Evolutionary conservation across 2,113 vertebrate species (phyloP), one percentile per base, ranked within the genome.

Genomic region (Tor tambroides): DNA sequence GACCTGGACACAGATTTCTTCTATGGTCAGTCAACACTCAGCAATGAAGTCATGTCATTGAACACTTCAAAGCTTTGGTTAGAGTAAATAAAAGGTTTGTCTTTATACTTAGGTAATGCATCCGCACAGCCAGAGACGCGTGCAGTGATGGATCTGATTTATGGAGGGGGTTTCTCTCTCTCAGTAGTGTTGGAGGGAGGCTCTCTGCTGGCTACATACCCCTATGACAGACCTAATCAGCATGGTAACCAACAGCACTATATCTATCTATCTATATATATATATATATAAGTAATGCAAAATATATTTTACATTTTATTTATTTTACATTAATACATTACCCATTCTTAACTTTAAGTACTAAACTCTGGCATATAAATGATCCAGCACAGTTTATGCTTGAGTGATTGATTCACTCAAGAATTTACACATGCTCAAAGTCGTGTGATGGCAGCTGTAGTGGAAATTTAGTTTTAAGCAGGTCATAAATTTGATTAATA

Each of bases 1-100:
- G 98, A 99, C 54, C 94, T 99, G 92, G 97, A 99, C 93, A 96
- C 94, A 0, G 97, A 99, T 90, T 99, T 99, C 91, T 95, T 96
- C 9, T 69, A 51, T 90, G 96, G 98, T 99, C 93, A 95, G 94
- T 89, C 51, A 63, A 1, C 41, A 17, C 63, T 35, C 32, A 21
- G 21, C 19, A 49, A 7, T 74, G 6, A 5, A 67, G 49, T 49
- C 0, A 35, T 23, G 10, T 65, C 41, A 83, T 51, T 35, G 19
- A 32, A 11, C 26, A 26, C 54, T 23, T 59, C 6, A 17, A 51
- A 54, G 28, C 17, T 56, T 21, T 54, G 30, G n/a, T 51, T 26
- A 19, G 32, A 75, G 14, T 80, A 28, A 54, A 35, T 59, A n/a
- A 7, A 32, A 80, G 17, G 23, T 32, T 51, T 80, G 28, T 41